Evolutionary conservation across 2,888 invertebrate species (phyloP).

Genomic region (Pristionchus japonicus): DNA sequence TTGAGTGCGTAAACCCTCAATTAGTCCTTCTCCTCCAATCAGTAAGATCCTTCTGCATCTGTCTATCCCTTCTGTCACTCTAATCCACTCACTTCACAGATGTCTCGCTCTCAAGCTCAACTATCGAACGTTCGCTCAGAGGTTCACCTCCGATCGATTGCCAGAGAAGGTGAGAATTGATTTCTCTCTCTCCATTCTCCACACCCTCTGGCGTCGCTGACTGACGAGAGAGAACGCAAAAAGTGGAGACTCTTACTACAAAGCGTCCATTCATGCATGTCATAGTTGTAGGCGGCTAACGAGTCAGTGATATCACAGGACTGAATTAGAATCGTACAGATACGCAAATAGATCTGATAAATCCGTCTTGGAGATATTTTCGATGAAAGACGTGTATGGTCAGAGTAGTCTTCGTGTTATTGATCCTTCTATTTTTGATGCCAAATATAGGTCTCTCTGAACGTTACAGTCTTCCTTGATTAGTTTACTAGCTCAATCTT

Average conservation of each 20-base stretch:
- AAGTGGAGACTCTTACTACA: neutral
- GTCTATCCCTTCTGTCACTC: neutral
- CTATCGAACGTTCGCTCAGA: constrained; percentile 93
- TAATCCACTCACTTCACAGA: constrained; percentile 79
- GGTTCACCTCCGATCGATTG: constrained; percentile 82
- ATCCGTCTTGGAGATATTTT: neutral
- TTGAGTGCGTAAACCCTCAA: neutral
- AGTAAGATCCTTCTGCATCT: neutral
- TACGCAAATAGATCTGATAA: neutral
- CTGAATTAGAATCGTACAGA: neutral
- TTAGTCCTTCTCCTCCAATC: neutral
- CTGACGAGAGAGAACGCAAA: neutral
- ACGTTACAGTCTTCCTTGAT: too few relatives aligned
- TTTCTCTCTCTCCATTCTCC: neutral
- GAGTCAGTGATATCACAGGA: neutral
- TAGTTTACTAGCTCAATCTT: too few relatives aligned
- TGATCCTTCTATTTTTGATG: too few relatives aligned
- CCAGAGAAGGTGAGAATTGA: constrained; percentile 53
- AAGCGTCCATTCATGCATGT: neutral
- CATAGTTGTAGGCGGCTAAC: neutral
- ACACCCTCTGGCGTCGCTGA: neutral
- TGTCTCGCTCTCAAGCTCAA: constrained; percentile 94
- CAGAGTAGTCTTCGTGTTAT: too few relatives aligned
- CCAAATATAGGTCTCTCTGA: too few relatives aligned
- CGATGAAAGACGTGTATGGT: neutral